phyloP scores from a whole-genome alignment of 2,888 invertebrate genomes.

The Isotomurus palustris region DNA sequence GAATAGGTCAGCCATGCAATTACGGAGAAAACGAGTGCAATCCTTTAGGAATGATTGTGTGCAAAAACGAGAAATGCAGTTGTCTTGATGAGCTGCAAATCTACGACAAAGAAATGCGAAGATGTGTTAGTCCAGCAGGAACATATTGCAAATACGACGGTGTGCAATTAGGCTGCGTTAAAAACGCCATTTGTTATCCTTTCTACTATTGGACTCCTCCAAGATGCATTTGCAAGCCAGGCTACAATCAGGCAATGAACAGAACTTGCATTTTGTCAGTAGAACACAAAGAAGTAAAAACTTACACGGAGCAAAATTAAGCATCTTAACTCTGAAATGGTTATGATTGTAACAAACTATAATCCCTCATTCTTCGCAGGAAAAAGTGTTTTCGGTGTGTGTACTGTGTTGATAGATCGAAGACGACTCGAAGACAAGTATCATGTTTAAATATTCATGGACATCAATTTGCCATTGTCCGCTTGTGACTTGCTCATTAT shows the following conservation, averaged over 20 bases:
- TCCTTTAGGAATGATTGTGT: slow-evolving; percentile 38
- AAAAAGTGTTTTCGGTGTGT: too few relatives aligned
- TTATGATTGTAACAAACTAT: too few relatives aligned
- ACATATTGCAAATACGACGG: slow-evolving; percentile 37
- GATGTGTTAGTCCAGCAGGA: slow-evolving; percentile 39
- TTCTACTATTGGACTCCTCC: slow-evolving; percentile 40
- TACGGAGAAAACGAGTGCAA: slow-evolving; percentile 34
- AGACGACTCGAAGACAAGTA: too few relatives aligned
- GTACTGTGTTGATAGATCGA: too few relatives aligned
- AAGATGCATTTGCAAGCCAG: slow-evolving; percentile 38
- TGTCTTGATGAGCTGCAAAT: slow-evolving; percentile 37
- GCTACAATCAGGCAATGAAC: slow-evolving; percentile 29
- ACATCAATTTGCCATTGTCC: too few relatives aligned
- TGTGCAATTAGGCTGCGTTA: slow-evolving; percentile 36
- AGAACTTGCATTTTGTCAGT: slow-evolving; percentile 27
- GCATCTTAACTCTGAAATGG: too few relatives aligned
- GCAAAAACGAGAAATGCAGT: slow-evolving; percentile 30
- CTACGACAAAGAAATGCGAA: slow-evolving; percentile 27
- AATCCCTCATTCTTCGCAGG: too few relatives aligned
- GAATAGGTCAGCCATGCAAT: slow-evolving; percentile 32
- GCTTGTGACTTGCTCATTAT: too few relatives aligned
- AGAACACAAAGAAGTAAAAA: slow-evolving; percentile 1
- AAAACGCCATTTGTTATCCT: slow-evolving; percentile 39
- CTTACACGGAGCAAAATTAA: not conserved
- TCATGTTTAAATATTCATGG: too few relatives aligned